Evolutionary conservation across 1,140 invertebrate genomes (phyloP).

Genomic region (Lucilia sericata): DNA sequence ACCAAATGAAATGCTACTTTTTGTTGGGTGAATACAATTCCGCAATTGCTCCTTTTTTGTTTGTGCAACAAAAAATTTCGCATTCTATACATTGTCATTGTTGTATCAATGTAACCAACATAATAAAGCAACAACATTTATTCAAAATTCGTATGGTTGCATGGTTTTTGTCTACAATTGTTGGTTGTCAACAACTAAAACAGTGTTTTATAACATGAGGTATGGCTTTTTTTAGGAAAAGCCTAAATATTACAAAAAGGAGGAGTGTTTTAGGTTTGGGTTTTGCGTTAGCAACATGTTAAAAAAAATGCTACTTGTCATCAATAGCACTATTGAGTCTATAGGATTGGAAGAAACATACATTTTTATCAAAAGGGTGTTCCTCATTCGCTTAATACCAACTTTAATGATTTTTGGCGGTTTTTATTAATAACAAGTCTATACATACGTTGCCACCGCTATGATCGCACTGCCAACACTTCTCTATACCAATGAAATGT

Average conservation of each 20-base stretch:
- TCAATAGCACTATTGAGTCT: too few relatives aligned
- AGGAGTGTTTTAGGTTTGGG: too few relatives aligned
- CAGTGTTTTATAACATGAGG: not conserved
- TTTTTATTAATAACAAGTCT: constrained; percentile 9
- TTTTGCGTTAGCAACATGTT: too few relatives aligned
- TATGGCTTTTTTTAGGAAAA: not conserved
- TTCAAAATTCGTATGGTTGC: not conserved
- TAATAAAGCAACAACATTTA: constrained; percentile 14
- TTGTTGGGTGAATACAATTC: not conserved
- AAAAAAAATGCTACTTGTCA: too few relatives aligned
- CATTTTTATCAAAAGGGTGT: too few relatives aligned
- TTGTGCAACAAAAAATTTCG: not conserved
- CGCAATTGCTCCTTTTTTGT: not conserved
- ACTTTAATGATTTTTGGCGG: not conserved
- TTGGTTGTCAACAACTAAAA: constrained; percentile 3
- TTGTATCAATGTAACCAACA: constrained; percentile 5
- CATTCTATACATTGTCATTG: not conserved
- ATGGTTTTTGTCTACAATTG: not conserved
- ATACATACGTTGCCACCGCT: not conserved
- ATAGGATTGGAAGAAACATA: too few relatives aligned
- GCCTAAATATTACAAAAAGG: too few relatives aligned
- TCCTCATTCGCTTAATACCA: too few relatives aligned
- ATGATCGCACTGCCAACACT: not conserved
- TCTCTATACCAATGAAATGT: not conserved
- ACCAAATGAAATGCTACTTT: not conserved